phyloP scores from a whole-genome alignment of 2,888 invertebrate species.

The Buathra laborator region DNA sequence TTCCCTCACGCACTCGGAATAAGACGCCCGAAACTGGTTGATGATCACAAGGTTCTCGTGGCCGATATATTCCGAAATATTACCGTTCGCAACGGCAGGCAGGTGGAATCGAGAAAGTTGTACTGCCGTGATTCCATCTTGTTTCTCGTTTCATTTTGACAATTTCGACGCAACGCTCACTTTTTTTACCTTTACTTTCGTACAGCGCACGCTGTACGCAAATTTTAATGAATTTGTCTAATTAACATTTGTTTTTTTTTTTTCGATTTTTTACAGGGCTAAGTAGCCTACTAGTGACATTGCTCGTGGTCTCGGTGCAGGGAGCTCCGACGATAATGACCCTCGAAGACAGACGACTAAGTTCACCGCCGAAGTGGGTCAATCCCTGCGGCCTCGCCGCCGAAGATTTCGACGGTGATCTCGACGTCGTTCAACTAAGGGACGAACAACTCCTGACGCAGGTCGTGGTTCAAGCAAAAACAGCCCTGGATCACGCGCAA shows the following conservation, averaged over 20 bases:
- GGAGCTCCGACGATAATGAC: slow-evolving; percentile 81
- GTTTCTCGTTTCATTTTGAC: background rate
- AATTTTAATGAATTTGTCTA: background rate
- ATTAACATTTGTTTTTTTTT: slow-evolving; percentile 31
- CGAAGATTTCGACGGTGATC: slow-evolving; percentile 79
- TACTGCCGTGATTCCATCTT: background rate
- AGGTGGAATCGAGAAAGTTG: slow-evolving; percentile 14
- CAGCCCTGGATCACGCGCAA: slow-evolving; percentile 84
- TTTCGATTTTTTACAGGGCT: slow-evolving; percentile 78
- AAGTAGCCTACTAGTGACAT: slow-evolving; percentile 80
- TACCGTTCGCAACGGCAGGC: slow-evolving; percentile 20
- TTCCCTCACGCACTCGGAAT: slow-evolving; percentile 75
- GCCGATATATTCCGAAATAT: slow-evolving; percentile 74
- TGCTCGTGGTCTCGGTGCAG: slow-evolving; percentile 79
- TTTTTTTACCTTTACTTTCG: background rate
- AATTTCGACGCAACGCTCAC: background rate
- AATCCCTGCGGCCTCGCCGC: slow-evolving; percentile 86
- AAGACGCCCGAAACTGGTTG: slow-evolving; percentile 78
- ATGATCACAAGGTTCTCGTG: slow-evolving; percentile 80
- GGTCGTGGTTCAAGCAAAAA: slow-evolving; percentile 85
- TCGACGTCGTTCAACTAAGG: slow-evolving; percentile 80
- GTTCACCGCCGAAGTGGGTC: slow-evolving; percentile 85
- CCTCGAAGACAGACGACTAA: slow-evolving; percentile 77
- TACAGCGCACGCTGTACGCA: background rate
- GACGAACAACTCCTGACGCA: slow-evolving; percentile 84